Evolutionary conservation across 2,113 vertebrate species (phyloP).

Genomic region (Pterocles orientalis): DNA sequence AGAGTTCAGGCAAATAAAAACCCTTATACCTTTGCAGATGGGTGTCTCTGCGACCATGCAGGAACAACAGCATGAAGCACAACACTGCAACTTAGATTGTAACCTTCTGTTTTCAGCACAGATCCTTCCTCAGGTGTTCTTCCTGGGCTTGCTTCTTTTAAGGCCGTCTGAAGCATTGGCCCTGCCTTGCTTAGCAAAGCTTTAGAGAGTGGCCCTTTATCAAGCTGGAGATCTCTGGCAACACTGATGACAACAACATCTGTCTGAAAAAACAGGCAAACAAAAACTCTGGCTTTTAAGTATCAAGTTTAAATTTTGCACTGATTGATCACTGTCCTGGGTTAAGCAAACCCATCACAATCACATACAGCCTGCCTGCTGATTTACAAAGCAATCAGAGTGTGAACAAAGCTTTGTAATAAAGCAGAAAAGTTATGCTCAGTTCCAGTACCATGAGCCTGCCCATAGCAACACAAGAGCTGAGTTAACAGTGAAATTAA

Average conservation of each 20-base stretch:
- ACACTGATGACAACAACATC: conserved; percentile 81
- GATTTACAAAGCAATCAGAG: background rate
- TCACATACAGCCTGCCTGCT: background rate
- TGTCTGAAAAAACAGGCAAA: conserved; percentile 74
- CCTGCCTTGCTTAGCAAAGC: conserved; percentile 82
- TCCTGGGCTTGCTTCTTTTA: conserved; percentile 5
- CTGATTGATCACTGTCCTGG: background rate
- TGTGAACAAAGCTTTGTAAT: background rate
- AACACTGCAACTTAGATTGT: conserved; percentile 69
- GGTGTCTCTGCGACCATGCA: conserved; percentile 31
- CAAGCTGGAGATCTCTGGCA: conserved; percentile 72
- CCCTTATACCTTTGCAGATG: conserved; percentile 71
- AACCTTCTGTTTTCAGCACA: conserved; percentile 80
- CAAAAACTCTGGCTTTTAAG: background rate
- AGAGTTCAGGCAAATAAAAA: background rate
- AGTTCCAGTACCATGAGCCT: background rate
- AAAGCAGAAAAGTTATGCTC: background rate
- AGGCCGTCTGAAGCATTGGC: conserved; percentile 74
- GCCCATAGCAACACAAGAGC: background rate
- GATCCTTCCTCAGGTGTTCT: conserved; percentile 23
- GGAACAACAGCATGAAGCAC: conserved; percentile 83
- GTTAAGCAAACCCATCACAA: background rate
- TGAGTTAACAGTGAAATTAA: background rate
- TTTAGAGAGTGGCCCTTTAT: conserved; percentile 71
- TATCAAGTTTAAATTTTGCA: background rate